Percentiles rank a stretch among this genome's conserved stretches.
These are phyloP conservation scores for Zapornia atra DNA, from an alignment of 2,113 vertebrate genomes.

Conservation along the genomic window DNA sequence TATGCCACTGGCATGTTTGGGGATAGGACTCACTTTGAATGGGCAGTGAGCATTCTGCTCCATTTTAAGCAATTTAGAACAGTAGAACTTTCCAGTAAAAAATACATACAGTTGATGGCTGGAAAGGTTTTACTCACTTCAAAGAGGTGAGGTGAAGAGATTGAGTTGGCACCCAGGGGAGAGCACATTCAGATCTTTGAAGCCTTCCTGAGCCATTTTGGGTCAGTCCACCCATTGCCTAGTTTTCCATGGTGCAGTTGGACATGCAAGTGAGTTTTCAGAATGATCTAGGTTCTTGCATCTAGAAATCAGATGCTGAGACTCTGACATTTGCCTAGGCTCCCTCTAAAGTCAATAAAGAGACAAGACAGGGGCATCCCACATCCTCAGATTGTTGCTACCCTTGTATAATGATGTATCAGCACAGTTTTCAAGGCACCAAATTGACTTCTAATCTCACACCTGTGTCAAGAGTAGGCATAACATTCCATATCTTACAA, in stretches of 20 bases:
- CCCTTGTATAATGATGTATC: accelerated
- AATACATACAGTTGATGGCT: background rate
- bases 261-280: background rate
- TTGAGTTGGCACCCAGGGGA: background rate
- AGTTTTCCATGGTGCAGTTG: background rate
- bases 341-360: background rate
- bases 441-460: too few relatives aligned
- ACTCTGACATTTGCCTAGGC: background rate
- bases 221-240: accelerated
- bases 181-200: background rate
- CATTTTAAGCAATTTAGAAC: background rate
- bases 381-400: background rate
- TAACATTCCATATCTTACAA: background rate
- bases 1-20: background rate
- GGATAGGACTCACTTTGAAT: background rate
- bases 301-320: background rate
- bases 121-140: background rate
- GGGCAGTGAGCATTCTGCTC: background rate
- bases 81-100: background rate
- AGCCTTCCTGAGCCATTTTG: background rate
- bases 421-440: background rate
- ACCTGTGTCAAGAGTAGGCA: background rate
- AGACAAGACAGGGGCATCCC: background rate
- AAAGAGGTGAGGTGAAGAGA: background rate
- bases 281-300: background rate